Conservation (phyloP, 2,113 vertebrate genomes). For the Cathartes aura region DNA sequence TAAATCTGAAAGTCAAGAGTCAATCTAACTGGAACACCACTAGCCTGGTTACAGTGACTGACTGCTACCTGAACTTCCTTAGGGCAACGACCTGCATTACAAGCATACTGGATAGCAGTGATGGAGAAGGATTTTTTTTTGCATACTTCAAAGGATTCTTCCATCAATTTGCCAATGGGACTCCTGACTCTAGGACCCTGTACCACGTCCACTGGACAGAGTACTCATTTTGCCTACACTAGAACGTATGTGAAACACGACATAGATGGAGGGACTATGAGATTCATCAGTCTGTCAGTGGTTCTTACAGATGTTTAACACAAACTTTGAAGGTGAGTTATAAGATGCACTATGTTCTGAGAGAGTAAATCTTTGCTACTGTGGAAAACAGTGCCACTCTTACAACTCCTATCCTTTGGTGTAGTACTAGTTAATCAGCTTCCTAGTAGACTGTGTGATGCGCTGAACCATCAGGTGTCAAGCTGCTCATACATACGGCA, state of each 20-base stretch:
- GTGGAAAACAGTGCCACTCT: background rate
- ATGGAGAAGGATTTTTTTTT: background rate
- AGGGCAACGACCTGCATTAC: background rate
- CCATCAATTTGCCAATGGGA: background rate
- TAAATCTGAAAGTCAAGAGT: background rate
- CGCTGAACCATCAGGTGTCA: background rate
- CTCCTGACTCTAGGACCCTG: background rate
- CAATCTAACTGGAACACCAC: background rate
- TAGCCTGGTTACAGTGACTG: background rate
- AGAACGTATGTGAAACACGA: background rate
- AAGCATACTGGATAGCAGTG: accelerated
- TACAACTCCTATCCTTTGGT: background rate
- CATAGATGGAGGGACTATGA: background rate
- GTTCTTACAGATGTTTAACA: background rate
- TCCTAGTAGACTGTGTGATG: too few relatives aligned
- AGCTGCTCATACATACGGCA: background rate
- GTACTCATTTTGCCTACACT: background rate
- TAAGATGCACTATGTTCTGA: background rate
- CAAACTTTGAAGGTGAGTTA: background rate
- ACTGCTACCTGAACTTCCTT: background rate
- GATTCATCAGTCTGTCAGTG: background rate
- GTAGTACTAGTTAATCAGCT: background rate
- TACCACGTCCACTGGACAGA: background rate
- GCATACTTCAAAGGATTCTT: background rate
- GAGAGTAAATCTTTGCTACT: background rate